Evolutionary conservation across 2,113 vertebrate genomes (phyloP), one percentile per base, ranked within the genome.

Genomic region (Mixornis gularis): DNA sequence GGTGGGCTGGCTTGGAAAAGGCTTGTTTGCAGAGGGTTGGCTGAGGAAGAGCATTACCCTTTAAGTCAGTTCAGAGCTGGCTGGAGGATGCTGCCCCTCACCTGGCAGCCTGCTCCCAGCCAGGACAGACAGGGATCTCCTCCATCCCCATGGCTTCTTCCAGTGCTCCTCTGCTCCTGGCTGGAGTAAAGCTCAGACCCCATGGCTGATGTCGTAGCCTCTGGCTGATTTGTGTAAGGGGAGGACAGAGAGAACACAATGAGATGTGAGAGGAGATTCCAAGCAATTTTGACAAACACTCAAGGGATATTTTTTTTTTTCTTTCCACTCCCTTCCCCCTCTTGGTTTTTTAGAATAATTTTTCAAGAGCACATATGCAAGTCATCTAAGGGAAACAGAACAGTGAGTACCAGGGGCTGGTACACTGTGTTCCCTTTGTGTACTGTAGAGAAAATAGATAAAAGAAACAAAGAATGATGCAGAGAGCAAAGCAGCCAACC

Each of bases 381-480:
- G 96, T 97, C 96, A 97, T 97, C 92, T 97, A 95, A 97, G 91
- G 94, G 86, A 94, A 96, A 97, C 79, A 89, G 96, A 97, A 97
- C 96, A 95, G 81, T 92, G 89, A 97, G 96, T 96, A 95, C 94
- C 82, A 66, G 76, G 80, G 90, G 77, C 87, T 93, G 79, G 96
- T 96, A 96, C 96, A 97, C 90, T 59, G 93, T 97, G 96, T 97
- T 95, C 91, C 88, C 70, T 92, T 93, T 89, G 90, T 94, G 89
- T 89, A 87, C 89, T 79, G 85, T 77, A 92, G 90, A 93, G 66
- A 83, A 95, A 95, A 87, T 86, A 85, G 93, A 95, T 95, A 96
- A 93, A 96, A 95, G 88, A 91, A 95, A 93, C 77, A 56, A 82
- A 94, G 87, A 82, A 81, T 92, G 79, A 93, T 92, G 70, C 89